These are phyloP conservation scores for Lysiphlebus fabarum DNA, from an alignment of 1,140 invertebrate genomes.

Conservation along the genomic window DNA sequence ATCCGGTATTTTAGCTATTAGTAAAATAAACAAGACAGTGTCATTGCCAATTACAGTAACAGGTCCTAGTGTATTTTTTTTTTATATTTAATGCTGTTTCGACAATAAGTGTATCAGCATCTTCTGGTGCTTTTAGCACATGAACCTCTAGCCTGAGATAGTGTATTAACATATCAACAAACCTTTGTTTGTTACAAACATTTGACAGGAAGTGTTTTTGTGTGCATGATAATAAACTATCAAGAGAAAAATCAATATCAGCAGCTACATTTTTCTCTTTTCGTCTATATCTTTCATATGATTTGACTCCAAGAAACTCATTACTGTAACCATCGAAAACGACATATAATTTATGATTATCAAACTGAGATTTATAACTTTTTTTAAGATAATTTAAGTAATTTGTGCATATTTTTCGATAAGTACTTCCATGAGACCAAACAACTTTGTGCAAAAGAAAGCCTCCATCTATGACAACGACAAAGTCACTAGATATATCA, in stretches of 20 bases:
- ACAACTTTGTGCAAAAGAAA: slow-evolving; percentile 25
- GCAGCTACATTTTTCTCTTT: not conserved
- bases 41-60: slow-evolving; percentile 9
- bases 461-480: slow-evolving; percentile 28
- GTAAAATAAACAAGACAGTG: slow-evolving; percentile 1
- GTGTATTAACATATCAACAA: not conserved
- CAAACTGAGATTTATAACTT: not conserved
- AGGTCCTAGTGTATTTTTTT: not conserved
- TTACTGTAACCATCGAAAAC: slow-evolving; percentile 4
- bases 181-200: not conserved
- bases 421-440: slow-evolving; percentile 21
- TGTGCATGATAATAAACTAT: not conserved
- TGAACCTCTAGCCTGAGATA: not conserved
- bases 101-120: not conserved
- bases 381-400: not conserved
- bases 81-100: not conserved
- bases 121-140: not conserved
- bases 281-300: slow-evolving; percentile 7
- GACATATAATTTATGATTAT: not conserved
- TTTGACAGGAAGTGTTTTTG: not conserved
- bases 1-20: slow-evolving; percentile 3
- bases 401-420: not conserved
- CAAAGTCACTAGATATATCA: not conserved
- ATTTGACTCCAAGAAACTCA: not conserved
- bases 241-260: not conserved